Conservation (phyloP, 1,140 invertebrate genomes). For the Bombus vancouverensis region DNA sequence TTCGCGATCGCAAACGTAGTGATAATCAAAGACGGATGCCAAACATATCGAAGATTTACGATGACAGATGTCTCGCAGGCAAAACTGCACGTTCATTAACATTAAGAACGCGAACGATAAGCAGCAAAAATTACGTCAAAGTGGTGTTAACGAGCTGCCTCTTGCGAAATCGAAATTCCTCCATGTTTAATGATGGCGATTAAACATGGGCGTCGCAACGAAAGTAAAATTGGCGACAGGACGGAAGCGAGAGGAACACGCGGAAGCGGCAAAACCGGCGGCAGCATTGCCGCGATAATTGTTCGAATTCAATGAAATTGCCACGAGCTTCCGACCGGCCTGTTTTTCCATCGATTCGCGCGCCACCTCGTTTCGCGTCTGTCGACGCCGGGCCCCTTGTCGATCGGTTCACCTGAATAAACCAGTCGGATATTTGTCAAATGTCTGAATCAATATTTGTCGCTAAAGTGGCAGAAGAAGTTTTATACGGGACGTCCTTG, state of each 20-base stretch:
- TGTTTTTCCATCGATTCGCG: constrained; percentile 54
- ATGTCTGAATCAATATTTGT: constrained; percentile 57
- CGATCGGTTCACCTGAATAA: constrained; percentile 59
- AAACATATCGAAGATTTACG: background rate
- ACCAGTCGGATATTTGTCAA: constrained; percentile 51
- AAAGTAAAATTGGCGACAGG: constrained; percentile 24
- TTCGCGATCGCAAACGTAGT: background rate
- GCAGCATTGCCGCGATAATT: constrained; percentile 31
- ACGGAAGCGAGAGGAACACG: constrained; percentile 1
- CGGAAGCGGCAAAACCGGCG: constrained; percentile 7
- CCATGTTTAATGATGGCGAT: background rate
- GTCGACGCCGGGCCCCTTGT: constrained; percentile 24
- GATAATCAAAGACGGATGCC: background rate
- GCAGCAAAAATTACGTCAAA: too few species aligned
- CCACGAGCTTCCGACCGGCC: constrained; percentile 29
- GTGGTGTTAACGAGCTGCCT: background rate
- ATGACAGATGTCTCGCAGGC: background rate
- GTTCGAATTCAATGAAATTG: constrained; percentile 47
- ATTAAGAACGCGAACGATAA: background rate
- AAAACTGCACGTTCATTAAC: background rate
- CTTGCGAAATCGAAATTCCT: background rate
- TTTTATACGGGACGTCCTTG: constrained; percentile 46
- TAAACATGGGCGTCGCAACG: background rate
- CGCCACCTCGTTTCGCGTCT: constrained; percentile 34
- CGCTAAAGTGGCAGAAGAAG: constrained; percentile 42